phyloP scores from a whole-genome alignment of 2,113 vertebrate species.

The Aythya baeri region DNA sequence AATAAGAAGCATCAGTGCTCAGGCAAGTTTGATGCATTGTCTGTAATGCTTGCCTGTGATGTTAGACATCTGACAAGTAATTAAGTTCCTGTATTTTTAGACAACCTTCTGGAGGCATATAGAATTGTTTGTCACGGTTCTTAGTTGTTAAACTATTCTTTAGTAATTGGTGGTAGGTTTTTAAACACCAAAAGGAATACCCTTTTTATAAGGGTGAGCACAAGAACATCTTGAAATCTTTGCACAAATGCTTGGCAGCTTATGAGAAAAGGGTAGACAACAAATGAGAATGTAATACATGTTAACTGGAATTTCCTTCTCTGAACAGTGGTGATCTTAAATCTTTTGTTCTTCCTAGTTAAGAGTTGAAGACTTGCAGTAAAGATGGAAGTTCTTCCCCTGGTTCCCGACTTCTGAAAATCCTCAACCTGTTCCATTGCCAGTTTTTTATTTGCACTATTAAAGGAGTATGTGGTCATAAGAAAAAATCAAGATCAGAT shows the following conservation, averaged over 20 bases:
- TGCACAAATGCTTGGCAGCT: background rate
- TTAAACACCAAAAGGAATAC: background rate
- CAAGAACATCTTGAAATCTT: background rate
- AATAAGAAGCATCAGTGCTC: background rate
- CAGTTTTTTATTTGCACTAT: background rate
- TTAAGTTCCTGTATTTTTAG: background rate
- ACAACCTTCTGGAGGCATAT: background rate
- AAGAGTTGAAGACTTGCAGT: background rate
- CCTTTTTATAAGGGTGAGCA: background rate
- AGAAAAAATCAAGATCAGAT: background rate
- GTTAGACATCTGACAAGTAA: background rate
- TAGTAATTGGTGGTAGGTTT: background rate
- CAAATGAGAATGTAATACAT: background rate
- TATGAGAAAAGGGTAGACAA: background rate
- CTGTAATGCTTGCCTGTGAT: background rate
- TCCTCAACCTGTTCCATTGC: background rate
- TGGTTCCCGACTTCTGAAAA: background rate
- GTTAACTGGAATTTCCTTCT: background rate
- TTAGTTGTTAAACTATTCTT: background rate
- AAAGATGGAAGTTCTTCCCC: background rate
- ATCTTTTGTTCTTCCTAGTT: background rate
- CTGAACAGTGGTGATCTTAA: background rate
- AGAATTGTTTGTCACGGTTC: background rate
- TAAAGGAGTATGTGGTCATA: background rate
- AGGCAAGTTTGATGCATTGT: background rate